phyloP scores from a whole-genome alignment of 2,797 vertebrate species.

The Botia almorhae region DNA sequence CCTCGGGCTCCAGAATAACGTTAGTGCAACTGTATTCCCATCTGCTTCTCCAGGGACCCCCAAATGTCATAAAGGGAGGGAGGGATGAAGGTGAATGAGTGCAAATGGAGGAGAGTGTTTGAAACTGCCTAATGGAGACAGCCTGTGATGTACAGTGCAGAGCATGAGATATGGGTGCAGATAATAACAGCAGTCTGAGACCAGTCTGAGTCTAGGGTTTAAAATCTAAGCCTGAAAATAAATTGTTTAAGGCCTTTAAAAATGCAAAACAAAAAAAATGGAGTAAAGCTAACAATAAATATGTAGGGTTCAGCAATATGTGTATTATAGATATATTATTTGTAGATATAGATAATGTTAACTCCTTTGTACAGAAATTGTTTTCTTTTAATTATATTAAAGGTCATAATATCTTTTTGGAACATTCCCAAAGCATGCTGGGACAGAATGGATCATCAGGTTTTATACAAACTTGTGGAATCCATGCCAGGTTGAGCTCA shows the following conservation, averaged over 20 bases:
- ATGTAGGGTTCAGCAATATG: background rate
- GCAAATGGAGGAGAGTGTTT: constrained; percentile 28
- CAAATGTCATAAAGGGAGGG: constrained; percentile 32
- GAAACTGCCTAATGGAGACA: background rate
- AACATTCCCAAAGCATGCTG: too few relatives aligned
- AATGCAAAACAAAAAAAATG: background rate
- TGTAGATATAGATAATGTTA: background rate
- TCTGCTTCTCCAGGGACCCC: constrained; percentile 32
- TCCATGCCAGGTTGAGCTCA: too few relatives aligned
- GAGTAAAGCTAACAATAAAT: background rate
- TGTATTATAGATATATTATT: too few relatives aligned
- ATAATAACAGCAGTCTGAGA: background rate
- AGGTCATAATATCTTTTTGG: too few relatives aligned
- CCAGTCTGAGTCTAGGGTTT: background rate
- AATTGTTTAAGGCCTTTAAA: background rate
- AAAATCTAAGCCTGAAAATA: background rate
- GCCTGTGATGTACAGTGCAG: background rate
- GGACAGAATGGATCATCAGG: too few relatives aligned
- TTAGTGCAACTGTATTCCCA: constrained; percentile 31
- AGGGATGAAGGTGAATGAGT: constrained; percentile 37
- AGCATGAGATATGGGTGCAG: background rate
- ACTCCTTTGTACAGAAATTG: too few relatives aligned
- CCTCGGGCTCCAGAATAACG: constrained; percentile 43
- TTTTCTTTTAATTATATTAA: too few relatives aligned
- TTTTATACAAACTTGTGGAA: too few relatives aligned